Conservation (phyloP, 1,140 invertebrate genomes). For the Bombus cullumanus region DNA sequence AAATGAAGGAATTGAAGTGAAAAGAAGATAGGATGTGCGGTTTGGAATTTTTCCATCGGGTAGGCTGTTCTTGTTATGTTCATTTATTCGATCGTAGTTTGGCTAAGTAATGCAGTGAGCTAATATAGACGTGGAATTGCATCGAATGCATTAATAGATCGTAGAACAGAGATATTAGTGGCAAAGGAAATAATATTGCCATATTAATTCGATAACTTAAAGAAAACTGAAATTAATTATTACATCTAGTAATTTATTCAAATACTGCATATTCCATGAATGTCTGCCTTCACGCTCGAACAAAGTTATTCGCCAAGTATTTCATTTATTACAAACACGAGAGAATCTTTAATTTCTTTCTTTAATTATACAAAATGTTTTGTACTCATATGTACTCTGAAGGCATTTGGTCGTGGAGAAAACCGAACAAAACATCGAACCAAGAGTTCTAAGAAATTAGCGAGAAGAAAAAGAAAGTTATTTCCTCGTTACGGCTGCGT, state of each 20-base stretch:
- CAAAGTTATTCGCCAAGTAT: background rate
- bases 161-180: no score
- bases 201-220: background rate
- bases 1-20: background rate
- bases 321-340: no score
- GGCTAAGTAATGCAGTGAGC: no score
- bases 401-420: background rate
- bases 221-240: background rate
- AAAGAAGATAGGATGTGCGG: background rate
- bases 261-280: background rate
- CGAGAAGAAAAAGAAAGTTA: background rate
- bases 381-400: background rate
- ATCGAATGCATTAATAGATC: background rate
- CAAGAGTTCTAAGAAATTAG: background rate
- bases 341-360: background rate
- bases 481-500: background rate
- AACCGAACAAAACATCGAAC: background rate
- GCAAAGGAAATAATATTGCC: background rate
- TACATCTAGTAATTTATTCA: background rate
- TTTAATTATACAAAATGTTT: background rate
- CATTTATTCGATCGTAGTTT: background rate
- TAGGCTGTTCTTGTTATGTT: background rate
- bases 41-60: conserved; percentile 11
- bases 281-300: background rate
- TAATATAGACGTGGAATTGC: background rate